These are phyloP conservation scores for Cosmia trapezina DNA, from an alignment of 2,888 invertebrate species.

Conservation along the genomic window DNA sequence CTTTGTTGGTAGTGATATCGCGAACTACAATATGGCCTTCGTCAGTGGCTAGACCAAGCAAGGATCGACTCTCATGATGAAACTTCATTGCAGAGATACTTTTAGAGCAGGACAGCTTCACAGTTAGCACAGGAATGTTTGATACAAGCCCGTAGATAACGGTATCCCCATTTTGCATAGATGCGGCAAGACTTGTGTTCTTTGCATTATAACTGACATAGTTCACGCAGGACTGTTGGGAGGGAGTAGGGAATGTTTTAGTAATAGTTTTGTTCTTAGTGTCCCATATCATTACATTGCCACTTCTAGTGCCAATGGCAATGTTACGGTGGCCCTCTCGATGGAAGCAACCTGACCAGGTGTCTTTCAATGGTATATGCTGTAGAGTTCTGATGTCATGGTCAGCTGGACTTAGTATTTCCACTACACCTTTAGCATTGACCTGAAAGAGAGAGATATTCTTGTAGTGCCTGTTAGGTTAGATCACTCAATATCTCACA, in stretches of 20 bases:
- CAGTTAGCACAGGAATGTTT: conserved; percentile 85
- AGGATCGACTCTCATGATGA: conserved; percentile 85
- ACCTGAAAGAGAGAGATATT: conserved; percentile 76
- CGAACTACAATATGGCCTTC: conserved; percentile 86
- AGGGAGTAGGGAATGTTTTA: conserved; percentile 85
- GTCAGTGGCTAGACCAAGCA: conserved; percentile 88
- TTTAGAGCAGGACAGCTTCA: conserved; percentile 83
- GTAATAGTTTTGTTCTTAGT: conserved; percentile 86
- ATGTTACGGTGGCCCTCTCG: conserved; percentile 86
- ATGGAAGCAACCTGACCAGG: conserved; percentile 87
- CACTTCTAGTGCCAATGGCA: conserved; percentile 86
- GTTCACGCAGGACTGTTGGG: conserved; percentile 82
- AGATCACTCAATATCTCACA: background rate
- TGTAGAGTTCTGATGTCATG: conserved; percentile 85
- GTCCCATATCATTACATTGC: conserved; percentile 88
- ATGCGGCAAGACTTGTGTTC: conserved; percentile 86
- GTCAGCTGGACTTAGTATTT: conserved; percentile 84
- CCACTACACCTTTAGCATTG: conserved; percentile 84
- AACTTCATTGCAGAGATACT: conserved; percentile 88
- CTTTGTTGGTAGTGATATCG: conserved; percentile 86
- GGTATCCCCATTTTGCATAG: conserved; percentile 88
- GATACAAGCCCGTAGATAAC: conserved; percentile 87
- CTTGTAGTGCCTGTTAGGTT: background rate
- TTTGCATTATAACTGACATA: conserved; percentile 86
- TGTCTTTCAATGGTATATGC: conserved; percentile 85